These are phyloP conservation scores for Bradynema listronoti DNA, from an alignment of 1,140 invertebrate species.

Conservation along the genomic window DNA sequence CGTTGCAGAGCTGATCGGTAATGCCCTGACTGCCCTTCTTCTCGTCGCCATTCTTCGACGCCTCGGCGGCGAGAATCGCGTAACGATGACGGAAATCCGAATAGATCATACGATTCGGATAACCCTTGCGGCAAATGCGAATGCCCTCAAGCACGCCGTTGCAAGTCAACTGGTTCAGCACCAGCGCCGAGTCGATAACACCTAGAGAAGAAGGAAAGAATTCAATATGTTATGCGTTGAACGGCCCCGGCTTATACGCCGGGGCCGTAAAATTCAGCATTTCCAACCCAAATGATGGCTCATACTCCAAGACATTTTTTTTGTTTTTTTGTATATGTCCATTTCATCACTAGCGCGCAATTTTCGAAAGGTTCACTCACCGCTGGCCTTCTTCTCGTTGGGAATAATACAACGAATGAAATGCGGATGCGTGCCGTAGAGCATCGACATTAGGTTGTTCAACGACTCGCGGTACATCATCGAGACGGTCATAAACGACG, in stretches of 20 bases:
- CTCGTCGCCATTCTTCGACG: conserved; percentile 39
- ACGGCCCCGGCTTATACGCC: no score
- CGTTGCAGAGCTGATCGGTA: conserved; percentile 72
- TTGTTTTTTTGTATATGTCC: no score
- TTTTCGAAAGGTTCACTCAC: conserved; percentile 52
- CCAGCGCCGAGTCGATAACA: conserved; percentile 95
- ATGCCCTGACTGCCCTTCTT: conserved; percentile 63
- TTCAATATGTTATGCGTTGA: no score
- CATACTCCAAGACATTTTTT: no score
- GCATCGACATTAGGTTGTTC: conserved; percentile 57
- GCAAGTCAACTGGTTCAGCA: conserved; percentile 98
- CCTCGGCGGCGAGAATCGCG: conserved; percentile 56
- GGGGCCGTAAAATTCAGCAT: no score
- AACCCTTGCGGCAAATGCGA: conserved; percentile 99
- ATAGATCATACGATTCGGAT: conserved; percentile 84
- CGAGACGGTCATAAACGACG: conserved; percentile 57
- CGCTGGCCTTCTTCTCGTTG: conserved; percentile 90
- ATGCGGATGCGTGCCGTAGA: conserved; percentile 77
- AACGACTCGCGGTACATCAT: conserved; percentile 58
- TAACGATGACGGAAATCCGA: conserved; percentile 72
- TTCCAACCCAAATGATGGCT: no score
- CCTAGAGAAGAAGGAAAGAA: conserved; percentile 62
- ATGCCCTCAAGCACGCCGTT: conserved; percentile 99
- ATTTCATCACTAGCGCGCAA: no score
- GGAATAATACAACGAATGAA: conserved; percentile 99